Percentiles rank a stretch among this genome's conserved stretches.
Conservation (phyloP, 2,888 invertebrate species). For the Ichneumoninae sp. region DNA sequence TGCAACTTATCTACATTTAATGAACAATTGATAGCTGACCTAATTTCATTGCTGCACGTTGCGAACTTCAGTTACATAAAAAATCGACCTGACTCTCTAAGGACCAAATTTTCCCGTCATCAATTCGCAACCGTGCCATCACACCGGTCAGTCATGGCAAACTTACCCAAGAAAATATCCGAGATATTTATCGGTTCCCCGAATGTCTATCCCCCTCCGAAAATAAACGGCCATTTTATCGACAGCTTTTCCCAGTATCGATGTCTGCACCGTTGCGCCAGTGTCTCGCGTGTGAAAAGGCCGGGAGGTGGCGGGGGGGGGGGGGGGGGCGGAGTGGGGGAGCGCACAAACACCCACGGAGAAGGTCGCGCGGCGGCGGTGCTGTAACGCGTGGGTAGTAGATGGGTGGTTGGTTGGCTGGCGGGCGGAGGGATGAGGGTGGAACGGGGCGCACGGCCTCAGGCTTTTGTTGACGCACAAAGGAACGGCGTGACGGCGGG, state of each 20-base stretch:
- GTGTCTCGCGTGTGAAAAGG: slow-evolving; percentile 33
- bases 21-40: too few species aligned
- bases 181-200: slow-evolving; percentile 32
- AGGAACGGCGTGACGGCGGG: slow-evolving; percentile 79
- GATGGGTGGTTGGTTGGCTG: slow-evolving; percentile 51
- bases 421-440: slow-evolving; percentile 30
- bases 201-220: slow-evolving; percentile 20
- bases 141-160: background rate
- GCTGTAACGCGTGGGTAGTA: slow-evolving; percentile 43
- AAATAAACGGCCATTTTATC: slow-evolving; percentile 57
- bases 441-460: slow-evolving; percentile 58
- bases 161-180: slow-evolving; percentile 2
- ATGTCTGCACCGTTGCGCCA: slow-evolving; percentile 22
- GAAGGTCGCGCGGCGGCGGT: slow-evolving; percentile 55
- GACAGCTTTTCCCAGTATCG: slow-evolving; percentile 39
- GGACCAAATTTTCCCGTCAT: background rate
- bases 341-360: slow-evolving; percentile 24
- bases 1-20: too few species aligned
- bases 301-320: too few species aligned
- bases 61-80: background rate
- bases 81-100: background rate
- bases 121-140: background rate
- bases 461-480: slow-evolving; percentile 80
- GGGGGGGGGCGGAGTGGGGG: background rate
- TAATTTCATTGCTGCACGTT: too few species aligned